Conservation (phyloP, 1,140 invertebrate species). For the Eumeta japonica region DNA sequence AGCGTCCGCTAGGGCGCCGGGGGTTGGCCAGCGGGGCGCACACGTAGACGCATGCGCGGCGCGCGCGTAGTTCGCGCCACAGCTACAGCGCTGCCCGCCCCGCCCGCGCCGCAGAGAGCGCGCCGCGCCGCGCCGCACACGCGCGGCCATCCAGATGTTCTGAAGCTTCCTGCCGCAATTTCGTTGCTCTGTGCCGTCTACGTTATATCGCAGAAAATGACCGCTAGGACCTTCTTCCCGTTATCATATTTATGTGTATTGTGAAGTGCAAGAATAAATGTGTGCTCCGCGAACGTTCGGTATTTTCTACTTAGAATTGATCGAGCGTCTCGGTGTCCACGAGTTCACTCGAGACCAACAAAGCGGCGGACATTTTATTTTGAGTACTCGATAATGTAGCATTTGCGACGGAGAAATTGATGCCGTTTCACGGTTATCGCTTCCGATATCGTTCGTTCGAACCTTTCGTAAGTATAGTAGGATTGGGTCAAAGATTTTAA, state of each 20-base stretch:
- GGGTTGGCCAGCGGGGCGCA: constrained; percentile 47
- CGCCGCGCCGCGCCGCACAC: constrained; percentile 30
- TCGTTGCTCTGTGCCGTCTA: constrained; percentile 37
- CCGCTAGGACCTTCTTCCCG: constrained; percentile 37
- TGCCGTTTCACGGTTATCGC: constrained; percentile 54
- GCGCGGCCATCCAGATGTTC: constrained; percentile 46
- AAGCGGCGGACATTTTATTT: constrained; percentile 61
- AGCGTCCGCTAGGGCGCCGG: constrained; percentile 36
- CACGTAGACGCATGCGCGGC: too few species aligned
- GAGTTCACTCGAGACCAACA: constrained; percentile 57
- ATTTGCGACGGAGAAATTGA: constrained; percentile 56
- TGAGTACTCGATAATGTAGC: constrained; percentile 60
- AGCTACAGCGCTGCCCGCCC: constrained; percentile 51
- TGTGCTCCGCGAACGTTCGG: too few species aligned
- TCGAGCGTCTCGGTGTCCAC: constrained; percentile 53
- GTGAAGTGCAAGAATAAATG: constrained; percentile 17
- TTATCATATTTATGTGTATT: constrained; percentile 45
- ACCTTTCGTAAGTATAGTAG: constrained; percentile 54
- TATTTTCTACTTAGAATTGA: constrained; percentile 41
- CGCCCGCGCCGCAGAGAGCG: constrained; percentile 56
- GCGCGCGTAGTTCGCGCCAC: constrained; percentile 58
- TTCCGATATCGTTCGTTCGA: constrained; percentile 52
- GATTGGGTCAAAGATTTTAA: too few species aligned
- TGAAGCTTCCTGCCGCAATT: constrained; percentile 55
- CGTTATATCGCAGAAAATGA: constrained; percentile 48